Evolutionary conservation across 2,888 invertebrate genomes (phyloP), one percentile per base, ranked within the genome.

Genomic region (Harpalus rufipes): DNA sequence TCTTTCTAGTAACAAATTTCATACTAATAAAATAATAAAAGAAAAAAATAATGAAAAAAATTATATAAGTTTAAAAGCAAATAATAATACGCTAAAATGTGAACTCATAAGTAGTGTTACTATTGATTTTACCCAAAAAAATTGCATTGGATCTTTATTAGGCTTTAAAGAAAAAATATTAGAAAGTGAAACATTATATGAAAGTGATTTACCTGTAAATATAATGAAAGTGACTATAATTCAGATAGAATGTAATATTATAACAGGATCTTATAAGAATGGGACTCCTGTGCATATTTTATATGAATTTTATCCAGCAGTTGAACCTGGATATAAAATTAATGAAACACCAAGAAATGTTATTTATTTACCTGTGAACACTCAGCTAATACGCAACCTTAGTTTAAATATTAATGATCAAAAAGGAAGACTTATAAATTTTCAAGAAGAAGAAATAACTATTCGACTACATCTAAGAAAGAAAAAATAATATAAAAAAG

Each of bases 271-370:
- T 44, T 44, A 44, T 44, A 44, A 44, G 5, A 44, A 44, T 44
- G 44, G 44, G 5, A 10, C 86, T 89, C 87, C 85, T 25, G 87
- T 87, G 4, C 89, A 90, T 85, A 89, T 88, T 4, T 87, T 90
- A 79, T 89, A 90, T 85, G 87, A 89, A 87, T 90, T 90, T 87
- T 88, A 87, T 14, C 88, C 88, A 4, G 86, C 86, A 51, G 88
- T 88, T 12, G 86, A 87, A 18, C 88, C 89, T 14, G 90, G 90
- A 7, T 90, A 88, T 88, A 89, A 89, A 87, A 88, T 90, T 56
- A 87, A 88, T 76, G 89, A 90, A 86, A 87, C 87, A 14, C 89
- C 89, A 7, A 85, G 79, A 81, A 89, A 89, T 87, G 87, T 89
- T 7, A 88, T 89, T 81, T 90, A 89, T 88, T 88, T 90, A 85